Evolutionary conservation across 1,140 invertebrate genomes (phyloP), one percentile per base, ranked within the genome.

Genomic region (Odontomachus brunneus): DNA sequence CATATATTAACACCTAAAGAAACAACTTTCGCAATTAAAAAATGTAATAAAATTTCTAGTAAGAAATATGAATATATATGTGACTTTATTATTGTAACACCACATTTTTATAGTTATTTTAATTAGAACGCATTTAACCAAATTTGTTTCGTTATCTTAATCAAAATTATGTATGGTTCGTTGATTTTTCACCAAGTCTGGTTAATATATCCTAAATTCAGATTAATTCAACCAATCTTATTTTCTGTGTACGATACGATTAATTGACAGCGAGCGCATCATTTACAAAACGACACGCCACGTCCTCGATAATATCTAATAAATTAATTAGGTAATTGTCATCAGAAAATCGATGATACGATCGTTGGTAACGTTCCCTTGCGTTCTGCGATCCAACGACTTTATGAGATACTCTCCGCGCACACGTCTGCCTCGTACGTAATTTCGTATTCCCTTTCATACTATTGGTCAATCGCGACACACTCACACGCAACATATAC

Each of bases 351-450:
- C 49, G 72, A 83, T 74, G 73, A 83, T 76, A 57, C 17, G 26
- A 65, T 83, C 26, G 62, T 75, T 88, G 82, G 85, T 87, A 87
- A 87, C 85, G 71, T 84, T 88, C 72, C 60, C 67, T 78, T 63
- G 24, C 62, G 19, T 57, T 14, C 33, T 73, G 38, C 22, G 14
- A 63, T 74, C 63, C 51, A 55, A 71, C 19, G n/a, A 85, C 60
- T 71, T 26, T 38, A 24, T 57, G 5, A n/a, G 57, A 65, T 75
- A 63, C 15, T 65, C 44, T 51, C 55, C 22, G 24, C 12, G 15
- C 62, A 4, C 44, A 44, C 24, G 7, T 19, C 33, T 33, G 4
- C 65, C 5, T 12, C 19, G 14, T 12, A 53, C 19, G 38, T 48
- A 57, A 29, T 80, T 33, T 78, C 63, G 26, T 22, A 67, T 44